Percentiles rank a stretch among this genome's conserved stretches.
Conservation (phyloP, 2,797 vertebrate genomes). For the Trachops cirrhosus region DNA sequence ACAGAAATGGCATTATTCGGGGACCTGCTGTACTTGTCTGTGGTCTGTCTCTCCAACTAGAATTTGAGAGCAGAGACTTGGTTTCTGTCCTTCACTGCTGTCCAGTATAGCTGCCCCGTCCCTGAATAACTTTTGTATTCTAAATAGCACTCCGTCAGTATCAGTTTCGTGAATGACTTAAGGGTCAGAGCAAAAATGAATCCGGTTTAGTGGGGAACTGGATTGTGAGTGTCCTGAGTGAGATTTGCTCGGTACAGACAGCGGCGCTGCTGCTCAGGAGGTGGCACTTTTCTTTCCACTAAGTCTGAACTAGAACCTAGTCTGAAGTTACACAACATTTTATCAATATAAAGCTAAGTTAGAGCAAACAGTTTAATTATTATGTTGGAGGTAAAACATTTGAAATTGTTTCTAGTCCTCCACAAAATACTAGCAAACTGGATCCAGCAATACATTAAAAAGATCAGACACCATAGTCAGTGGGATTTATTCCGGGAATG, state of each 20-base stretch:
- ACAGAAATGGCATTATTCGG: not conserved
- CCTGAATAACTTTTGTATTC: not conserved
- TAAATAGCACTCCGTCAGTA: not conserved
- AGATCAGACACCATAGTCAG: not conserved
- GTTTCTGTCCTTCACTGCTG: not conserved
- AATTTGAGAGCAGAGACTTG: not conserved
- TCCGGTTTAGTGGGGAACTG: not conserved
- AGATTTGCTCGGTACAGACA: not conserved
- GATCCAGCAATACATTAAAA: not conserved
- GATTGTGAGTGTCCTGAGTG: not conserved
- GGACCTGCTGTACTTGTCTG: not conserved
- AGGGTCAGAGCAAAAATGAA: not conserved
- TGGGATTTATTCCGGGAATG: not conserved
- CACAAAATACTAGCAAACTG: not conserved
- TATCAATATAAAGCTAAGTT: constrained; percentile 8
- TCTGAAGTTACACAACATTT: not conserved
- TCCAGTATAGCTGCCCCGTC: not conserved
- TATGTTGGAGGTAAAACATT: not conserved
- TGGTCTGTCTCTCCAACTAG: not conserved
- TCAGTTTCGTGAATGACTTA: not conserved
- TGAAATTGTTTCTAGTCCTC: not conserved
- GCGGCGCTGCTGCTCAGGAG: not conserved
- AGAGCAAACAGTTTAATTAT: not conserved
- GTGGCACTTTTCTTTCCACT: not conserved
- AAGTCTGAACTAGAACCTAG: not conserved